Evolutionary conservation across 1,140 invertebrate genomes (phyloP), one percentile per base, ranked within the genome.

Genomic region (Hyles vespertilio): DNA sequence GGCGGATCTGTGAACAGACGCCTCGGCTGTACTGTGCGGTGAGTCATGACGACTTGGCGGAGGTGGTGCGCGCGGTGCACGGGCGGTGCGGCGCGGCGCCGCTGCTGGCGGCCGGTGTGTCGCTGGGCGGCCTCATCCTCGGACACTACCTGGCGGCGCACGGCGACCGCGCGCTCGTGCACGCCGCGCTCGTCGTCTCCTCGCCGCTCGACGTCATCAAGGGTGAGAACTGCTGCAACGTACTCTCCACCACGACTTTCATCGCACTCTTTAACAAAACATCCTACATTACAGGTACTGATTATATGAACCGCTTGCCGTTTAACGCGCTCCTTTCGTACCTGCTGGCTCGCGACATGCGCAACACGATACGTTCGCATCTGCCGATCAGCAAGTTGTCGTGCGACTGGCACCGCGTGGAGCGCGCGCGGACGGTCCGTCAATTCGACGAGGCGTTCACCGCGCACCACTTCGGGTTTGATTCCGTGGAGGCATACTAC

Each of bases 391-490:
- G 59, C 32, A 57, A 43, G 9, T 46, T 64, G 58, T 3, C 58
- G 61, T 52, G 58, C 44, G 74, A 69, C 66, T 69, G 72, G 69
- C 59, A 61, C 33, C 74, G 63, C 32, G 68, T 77, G 73, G 69
- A 73, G 70, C 72, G 70, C 61, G 54, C 60, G 73, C 71, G 75
- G 70, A 65, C 95, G 0, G 93, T 97, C 55, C 91, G 94, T 66
- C 93, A 97, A 78, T 97, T 97, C 89, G 96, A 97, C 87, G 90
- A 92, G 8, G 84, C 92, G 45, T 97, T 96, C 78, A 97, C 96
- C 10, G 90, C 92, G 9, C 93, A 93, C 63, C 93, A 96, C 79
- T 97, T 97, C 89, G 95, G 95, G 1, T 97, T 94, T 78, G 90
- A 92, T 59, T 92, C 93, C 63, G 94, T 94, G 44, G 92, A 95